Conservation (phyloP, 2,797 vertebrate genomes). For the Tapirus indicus region DNA sequence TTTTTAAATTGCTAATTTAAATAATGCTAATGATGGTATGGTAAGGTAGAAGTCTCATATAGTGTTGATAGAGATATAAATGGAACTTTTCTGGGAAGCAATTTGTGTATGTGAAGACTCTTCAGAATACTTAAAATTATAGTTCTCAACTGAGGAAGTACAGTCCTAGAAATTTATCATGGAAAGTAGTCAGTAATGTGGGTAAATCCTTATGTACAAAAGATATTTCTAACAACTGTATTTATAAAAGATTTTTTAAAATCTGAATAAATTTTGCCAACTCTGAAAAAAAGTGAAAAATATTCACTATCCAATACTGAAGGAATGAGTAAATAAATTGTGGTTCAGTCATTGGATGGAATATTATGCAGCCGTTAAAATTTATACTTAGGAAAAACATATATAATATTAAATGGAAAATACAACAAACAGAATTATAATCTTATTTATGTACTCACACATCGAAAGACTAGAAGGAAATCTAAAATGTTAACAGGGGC, state of each 20-base stretch:
- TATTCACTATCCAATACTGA: background rate
- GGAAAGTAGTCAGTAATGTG: background rate
- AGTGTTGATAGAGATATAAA: slow-evolving; percentile 17
- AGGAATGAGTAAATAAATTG: slow-evolving; percentile 3
- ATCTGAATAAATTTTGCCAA: slow-evolving; percentile 15
- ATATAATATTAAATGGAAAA: slow-evolving; percentile 49
- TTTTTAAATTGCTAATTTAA: background rate
- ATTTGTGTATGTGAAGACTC: background rate
- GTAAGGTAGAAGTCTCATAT: background rate
- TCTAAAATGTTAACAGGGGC: background rate
- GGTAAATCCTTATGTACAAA: background rate
- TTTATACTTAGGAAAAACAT: background rate
- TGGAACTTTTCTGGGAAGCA: background rate
- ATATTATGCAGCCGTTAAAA: background rate
- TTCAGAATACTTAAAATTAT: background rate
- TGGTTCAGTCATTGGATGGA: background rate
- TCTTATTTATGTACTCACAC: background rate
- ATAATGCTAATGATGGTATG: background rate
- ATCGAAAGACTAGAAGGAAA: slow-evolving; percentile 37
- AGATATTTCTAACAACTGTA: background rate
- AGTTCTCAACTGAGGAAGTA: background rate
- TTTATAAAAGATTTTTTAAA: slow-evolving; percentile 8
- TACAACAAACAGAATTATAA: background rate
- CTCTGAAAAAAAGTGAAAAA: slow-evolving; percentile 10
- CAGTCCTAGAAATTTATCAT: background rate